phyloP scores from a whole-genome alignment of 2,888 invertebrate genomes.

The Polydesmus complanatus region DNA sequence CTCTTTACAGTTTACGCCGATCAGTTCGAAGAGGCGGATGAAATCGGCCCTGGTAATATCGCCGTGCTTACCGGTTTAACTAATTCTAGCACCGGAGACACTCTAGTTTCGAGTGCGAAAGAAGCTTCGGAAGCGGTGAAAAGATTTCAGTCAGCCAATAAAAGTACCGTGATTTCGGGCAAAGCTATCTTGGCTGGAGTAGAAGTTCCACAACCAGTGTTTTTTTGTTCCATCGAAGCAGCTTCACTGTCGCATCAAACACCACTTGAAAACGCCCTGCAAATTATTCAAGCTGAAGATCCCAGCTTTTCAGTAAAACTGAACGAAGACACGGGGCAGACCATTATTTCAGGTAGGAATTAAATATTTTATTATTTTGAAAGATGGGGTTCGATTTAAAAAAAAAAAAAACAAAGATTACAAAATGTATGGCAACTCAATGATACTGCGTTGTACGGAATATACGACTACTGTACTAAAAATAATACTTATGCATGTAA shows the following conservation, averaged over 20 bases:
- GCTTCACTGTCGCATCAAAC: conserved; percentile 60
- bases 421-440: neutral
- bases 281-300: conserved; percentile 72
- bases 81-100: conserved; percentile 55
- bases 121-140: conserved; percentile 39
- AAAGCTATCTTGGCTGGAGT: conserved; percentile 41
- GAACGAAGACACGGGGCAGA: conserved; percentile 72
- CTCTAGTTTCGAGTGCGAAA: conserved; percentile 48
- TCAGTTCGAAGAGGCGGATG: conserved; percentile 61
- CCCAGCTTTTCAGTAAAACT: conserved; percentile 66
- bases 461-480: too few species aligned
- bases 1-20: conserved; percentile 70
- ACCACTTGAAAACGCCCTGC: conserved; percentile 63
- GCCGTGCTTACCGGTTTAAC: conserved; percentile 77
- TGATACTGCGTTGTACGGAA: too few species aligned
- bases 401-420: neutral
- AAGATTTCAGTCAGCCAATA: conserved; percentile 22
- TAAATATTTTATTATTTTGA: neutral
- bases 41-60: conserved; percentile 63
- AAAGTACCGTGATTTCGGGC: conserved; percentile 6
- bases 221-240: conserved; percentile 90
- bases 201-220: conserved; percentile 80
- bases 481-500: too few species aligned
- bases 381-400: neutral
- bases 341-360: conserved; percentile 55